phyloP scores from a whole-genome alignment of 2,888 invertebrate genomes.

The Neoscelio sp. region DNA sequence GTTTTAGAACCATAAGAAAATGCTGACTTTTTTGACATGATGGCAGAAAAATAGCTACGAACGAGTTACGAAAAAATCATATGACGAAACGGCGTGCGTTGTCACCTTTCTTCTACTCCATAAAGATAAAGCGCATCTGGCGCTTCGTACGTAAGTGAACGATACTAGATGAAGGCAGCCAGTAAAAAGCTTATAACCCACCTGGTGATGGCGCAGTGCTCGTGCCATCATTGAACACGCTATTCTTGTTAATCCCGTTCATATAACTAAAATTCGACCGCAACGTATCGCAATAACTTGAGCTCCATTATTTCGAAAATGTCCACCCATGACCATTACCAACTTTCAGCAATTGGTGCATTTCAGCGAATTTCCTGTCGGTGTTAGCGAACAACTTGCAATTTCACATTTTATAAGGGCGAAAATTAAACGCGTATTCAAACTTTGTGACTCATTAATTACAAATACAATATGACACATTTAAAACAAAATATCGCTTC shows the following conservation, averaged over 20 bases:
- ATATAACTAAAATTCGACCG: constrained; percentile 34
- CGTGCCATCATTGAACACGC: constrained; percentile 33
- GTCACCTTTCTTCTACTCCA: constrained; percentile 47
- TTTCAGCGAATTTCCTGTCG: constrained; percentile 18
- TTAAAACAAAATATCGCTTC: no score
- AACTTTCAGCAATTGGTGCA: constrained; percentile 27
- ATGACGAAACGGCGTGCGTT: constrained; percentile 47
- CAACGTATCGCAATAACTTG: constrained; percentile 46
- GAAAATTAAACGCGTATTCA: neutral
- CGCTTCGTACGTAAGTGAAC: constrained; percentile 64
- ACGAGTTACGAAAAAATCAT: constrained; percentile 17
- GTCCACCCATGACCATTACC: constrained; percentile 8
- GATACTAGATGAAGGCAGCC: constrained; percentile 43
- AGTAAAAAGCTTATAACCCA: constrained; percentile 57
- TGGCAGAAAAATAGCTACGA: constrained; percentile 5
- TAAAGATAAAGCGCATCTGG: constrained; percentile 72
- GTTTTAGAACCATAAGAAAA: neutral
- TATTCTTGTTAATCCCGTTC: constrained; percentile 15
- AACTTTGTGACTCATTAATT: neutral
- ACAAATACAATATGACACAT: neutral
- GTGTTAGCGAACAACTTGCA: neutral
- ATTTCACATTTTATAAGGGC: neutral
- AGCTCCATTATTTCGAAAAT: constrained; percentile 41
- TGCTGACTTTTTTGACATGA: neutral
- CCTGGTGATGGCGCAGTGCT: constrained; percentile 31